phyloP scores from a whole-genome alignment of 2,888 invertebrate species.

The Anaspis maculata region DNA sequence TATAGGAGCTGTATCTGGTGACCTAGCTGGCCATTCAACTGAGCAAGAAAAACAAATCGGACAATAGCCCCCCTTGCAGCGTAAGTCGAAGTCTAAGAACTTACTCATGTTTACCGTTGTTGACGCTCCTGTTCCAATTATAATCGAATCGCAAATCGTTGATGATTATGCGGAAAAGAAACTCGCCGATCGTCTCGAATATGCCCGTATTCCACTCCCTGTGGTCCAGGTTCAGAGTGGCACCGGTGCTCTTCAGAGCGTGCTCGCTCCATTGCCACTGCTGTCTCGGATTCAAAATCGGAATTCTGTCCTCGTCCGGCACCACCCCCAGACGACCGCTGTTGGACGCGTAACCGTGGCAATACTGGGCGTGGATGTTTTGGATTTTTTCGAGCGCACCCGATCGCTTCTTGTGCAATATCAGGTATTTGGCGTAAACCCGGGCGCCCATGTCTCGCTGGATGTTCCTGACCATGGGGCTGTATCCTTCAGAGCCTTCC shows the following conservation, averaged over 20 bases:
- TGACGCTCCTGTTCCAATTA: too few relatives aligned
- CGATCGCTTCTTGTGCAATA: conserved; percentile 55
- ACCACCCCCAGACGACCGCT: conserved; percentile 24
- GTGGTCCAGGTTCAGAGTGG: conserved; percentile 38
- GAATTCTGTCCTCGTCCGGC: conserved; percentile 25
- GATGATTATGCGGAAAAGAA: conserved; percentile 79
- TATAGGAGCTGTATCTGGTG: too few relatives aligned
- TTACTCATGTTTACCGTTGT: too few relatives aligned
- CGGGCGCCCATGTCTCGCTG: conserved; percentile 60
- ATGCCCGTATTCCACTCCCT: conserved; percentile 60
- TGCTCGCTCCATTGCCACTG: conserved; percentile 64
- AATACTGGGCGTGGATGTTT: conserved; percentile 34
- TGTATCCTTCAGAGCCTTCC: conserved; percentile 72
- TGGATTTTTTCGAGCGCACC: conserved; percentile 56
- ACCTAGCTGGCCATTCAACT: too few relatives aligned
- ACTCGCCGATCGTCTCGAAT: conserved; percentile 63
- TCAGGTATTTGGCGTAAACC: conserved; percentile 60
- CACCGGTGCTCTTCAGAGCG: conserved; percentile 30
- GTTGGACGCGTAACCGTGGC: conserved; percentile 26
- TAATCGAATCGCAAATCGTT: conserved; percentile 77
- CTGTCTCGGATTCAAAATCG: conserved; percentile 51
- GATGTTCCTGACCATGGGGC: conserved; percentile 58
- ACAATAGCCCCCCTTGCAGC: too few relatives aligned
- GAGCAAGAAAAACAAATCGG: too few relatives aligned
- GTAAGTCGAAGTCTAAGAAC: too few relatives aligned